phyloP scores from a whole-genome alignment of 2,797 vertebrate genomes.

The Chelon labrosus region DNA sequence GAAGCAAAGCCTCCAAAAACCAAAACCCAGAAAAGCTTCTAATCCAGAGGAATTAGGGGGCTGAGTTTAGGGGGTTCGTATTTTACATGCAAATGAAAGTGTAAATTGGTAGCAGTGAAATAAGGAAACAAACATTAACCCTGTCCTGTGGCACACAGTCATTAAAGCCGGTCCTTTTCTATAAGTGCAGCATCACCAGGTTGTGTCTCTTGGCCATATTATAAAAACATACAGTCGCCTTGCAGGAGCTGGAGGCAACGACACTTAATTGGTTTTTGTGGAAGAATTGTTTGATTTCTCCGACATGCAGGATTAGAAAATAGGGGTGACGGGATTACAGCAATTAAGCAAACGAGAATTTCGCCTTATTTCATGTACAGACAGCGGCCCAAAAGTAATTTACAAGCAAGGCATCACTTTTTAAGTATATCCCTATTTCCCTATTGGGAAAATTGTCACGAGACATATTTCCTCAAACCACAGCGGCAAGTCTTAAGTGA shows the following conservation, averaged over 20 bases:
- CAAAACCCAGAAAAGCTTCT: slow-evolving; percentile 48
- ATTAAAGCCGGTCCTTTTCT: slow-evolving; percentile 15
- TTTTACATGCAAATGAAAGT: slow-evolving; percentile 55
- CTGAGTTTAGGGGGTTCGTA: slow-evolving; percentile 12
- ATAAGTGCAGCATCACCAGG: neutral
- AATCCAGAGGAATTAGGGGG: slow-evolving; percentile 36
- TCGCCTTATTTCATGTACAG: neutral
- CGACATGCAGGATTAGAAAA: slow-evolving; percentile 30
- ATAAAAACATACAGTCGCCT: slow-evolving; percentile 8
- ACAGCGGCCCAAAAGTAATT: neutral
- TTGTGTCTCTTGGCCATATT: neutral
- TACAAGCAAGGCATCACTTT: neutral
- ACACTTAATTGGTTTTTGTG: slow-evolving; percentile 32
- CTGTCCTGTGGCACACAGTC: neutral
- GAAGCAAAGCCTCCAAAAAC: slow-evolving; percentile 48
- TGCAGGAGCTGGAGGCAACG: neutral
- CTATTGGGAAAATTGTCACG: neutral
- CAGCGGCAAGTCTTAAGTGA: neutral
- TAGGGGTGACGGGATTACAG: slow-evolving; percentile 26
- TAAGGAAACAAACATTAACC: slow-evolving; percentile 30
- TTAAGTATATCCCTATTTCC: neutral
- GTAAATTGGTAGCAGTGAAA: slow-evolving; percentile 41
- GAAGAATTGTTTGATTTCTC: slow-evolving; percentile 18
- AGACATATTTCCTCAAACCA: slow-evolving; percentile 8
- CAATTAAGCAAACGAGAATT: slow-evolving; percentile 19